These are phyloP conservation scores for Squalus acanthias DNA, from an alignment of 2,797 vertebrate species.

Conservation along the genomic window DNA sequence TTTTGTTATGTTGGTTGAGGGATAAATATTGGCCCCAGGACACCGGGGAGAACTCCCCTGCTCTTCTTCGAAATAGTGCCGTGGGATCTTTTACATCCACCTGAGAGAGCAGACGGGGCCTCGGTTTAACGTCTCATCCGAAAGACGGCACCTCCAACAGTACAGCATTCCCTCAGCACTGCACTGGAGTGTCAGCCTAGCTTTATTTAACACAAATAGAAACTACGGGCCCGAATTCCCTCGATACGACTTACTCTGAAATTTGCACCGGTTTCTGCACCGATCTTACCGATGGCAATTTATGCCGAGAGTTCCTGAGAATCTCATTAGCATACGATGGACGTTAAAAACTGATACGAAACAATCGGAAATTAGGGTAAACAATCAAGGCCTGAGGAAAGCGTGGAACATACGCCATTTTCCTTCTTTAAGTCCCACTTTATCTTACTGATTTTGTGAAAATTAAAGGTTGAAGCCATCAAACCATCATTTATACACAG, in stretches of 20 bases:
- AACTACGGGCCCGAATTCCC: too few species aligned
- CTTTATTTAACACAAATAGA: not conserved
- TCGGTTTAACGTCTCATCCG: too few species aligned
- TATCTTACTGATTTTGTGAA: not conserved
- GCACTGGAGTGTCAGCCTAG: too few species aligned
- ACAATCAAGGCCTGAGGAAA: not conserved
- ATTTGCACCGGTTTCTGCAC: not conserved
- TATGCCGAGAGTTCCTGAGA: not conserved
- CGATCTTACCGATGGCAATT: not conserved
- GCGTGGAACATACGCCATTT: not conserved
- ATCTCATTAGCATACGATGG: not conserved
- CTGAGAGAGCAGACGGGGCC: too few species aligned
- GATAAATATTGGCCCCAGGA: too few species aligned
- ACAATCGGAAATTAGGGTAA: not conserved
- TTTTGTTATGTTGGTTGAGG: too few species aligned
- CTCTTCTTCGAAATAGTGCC: too few species aligned
- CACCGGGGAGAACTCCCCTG: too few species aligned
- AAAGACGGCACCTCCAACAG: too few species aligned
- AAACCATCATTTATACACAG: not conserved
- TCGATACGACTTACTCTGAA: not conserved
- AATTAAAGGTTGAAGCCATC: not conserved
- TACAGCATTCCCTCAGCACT: too few species aligned
- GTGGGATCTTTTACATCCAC: too few species aligned
- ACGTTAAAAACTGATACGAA: not conserved
- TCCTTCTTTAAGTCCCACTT: not conserved